Conservation (phyloP, 1,140 invertebrate genomes). For the Agraylea sexmaculata region DNA sequence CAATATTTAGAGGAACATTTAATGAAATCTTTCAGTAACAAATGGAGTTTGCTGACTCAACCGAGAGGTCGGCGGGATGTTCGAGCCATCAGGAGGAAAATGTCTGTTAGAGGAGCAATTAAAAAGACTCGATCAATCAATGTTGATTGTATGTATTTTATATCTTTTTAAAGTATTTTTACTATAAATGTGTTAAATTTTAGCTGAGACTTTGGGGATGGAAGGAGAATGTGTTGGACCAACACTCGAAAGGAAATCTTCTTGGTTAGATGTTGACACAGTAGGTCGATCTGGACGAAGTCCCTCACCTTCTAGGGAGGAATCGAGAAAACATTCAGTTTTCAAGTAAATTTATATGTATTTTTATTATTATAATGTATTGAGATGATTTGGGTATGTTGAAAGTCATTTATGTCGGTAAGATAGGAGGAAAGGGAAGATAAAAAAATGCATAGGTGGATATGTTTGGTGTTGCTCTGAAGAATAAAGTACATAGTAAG, state of each 20-base stretch:
- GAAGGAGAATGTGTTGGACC: slow-evolving; percentile 54
- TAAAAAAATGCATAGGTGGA: too few species aligned
- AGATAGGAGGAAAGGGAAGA: too few species aligned
- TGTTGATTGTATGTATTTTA: slow-evolving; percentile 55
- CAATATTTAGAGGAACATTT: slow-evolving; percentile 79
- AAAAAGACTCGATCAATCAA: slow-evolving; percentile 80
- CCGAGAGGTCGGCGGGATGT: slow-evolving; percentile 36
- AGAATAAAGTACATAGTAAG: too few species aligned
- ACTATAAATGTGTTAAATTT: slow-evolving; percentile 17
- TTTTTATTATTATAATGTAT: slow-evolving; percentile 4
- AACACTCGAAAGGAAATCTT: slow-evolving; percentile 41
- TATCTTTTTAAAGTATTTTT: slow-evolving; percentile 6
- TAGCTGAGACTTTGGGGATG: slow-evolving; percentile 67
- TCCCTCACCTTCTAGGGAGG: slow-evolving; percentile 30
- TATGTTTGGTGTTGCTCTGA: too few species aligned
- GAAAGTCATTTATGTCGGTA: too few species aligned
- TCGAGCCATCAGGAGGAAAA: slow-evolving; percentile 49
- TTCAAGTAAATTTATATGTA: neutral
- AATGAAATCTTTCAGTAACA: slow-evolving; percentile 65
- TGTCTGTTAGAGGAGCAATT: slow-evolving; percentile 77
- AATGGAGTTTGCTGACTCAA: slow-evolving; percentile 51
- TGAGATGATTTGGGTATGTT: too few species aligned
- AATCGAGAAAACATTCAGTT: slow-evolving; percentile 22
- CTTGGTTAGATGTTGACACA: slow-evolving; percentile 43
- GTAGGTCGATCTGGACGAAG: slow-evolving; percentile 27